A percentile compares a stretch with the other conserved stretches of the same genome.
Evolutionary conservation across 2,797 vertebrate genomes (phyloP).

Genomic region (Anolis apletophallus): DNA sequence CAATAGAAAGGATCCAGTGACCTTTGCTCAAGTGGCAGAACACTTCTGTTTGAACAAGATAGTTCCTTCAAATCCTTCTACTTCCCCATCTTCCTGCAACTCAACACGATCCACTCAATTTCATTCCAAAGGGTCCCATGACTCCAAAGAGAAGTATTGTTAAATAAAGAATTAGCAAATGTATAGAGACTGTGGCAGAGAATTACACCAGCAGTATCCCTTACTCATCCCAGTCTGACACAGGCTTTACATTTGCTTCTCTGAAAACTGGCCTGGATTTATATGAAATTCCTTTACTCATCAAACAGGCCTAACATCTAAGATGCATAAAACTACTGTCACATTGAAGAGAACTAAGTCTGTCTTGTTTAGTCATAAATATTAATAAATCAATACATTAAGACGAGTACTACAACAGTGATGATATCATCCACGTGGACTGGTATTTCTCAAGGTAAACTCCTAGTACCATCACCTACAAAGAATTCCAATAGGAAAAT

Average conservation of each 20-base stretch:
- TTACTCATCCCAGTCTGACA: background rate
- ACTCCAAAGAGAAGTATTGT: background rate
- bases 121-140: background rate
- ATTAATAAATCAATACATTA: conserved; percentile 39
- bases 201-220: background rate
- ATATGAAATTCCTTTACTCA: conserved; percentile 15
- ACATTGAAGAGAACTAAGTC: conserved; percentile 36
- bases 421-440: background rate
- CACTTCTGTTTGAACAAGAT: background rate
- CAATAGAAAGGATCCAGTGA: background rate
- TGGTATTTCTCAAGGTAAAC: background rate
- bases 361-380: conserved; percentile 34
- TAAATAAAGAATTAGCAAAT: background rate
- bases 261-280: background rate
- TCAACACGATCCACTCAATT: background rate
- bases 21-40: background rate
- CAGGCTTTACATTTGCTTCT: background rate
- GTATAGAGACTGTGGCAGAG: background rate
- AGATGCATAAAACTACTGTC: background rate
- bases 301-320: background rate
- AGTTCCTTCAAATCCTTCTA: background rate
- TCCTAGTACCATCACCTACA: background rate
- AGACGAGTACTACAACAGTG: background rate
- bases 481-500: background rate
- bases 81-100: background rate